phyloP scores from a whole-genome alignment of 1,140 invertebrate genomes.

The Drosophila kohkoa region DNA sequence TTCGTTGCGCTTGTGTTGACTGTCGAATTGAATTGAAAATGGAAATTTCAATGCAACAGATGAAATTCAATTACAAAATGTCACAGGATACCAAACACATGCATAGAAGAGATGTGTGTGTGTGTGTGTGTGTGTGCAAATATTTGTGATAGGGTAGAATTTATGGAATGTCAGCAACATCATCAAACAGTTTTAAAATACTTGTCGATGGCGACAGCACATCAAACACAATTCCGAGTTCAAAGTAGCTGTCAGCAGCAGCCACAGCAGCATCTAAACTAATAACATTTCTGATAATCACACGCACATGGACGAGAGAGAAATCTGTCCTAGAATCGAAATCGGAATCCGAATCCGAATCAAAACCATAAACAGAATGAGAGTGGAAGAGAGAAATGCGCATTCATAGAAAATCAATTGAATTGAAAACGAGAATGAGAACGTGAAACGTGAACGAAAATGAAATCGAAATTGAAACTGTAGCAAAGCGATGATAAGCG shows the following conservation, averaged over 20 bases:
- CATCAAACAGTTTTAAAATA: constrained; percentile 24
- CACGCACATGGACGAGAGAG: constrained; percentile 10
- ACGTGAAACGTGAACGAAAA: constrained; percentile 57
- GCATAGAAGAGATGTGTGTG: not conserved
- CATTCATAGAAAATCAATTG: constrained; percentile 65
- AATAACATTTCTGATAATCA: constrained; percentile 67
- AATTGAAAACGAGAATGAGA: constrained; percentile 63
- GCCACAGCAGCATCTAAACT: constrained; percentile 41
- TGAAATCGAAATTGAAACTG: constrained; percentile 26
- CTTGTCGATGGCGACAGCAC: constrained; percentile 11
- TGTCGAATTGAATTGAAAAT: not conserved
- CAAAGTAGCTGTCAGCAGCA: constrained; percentile 68
- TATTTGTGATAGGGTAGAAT: not conserved
- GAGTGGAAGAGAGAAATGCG: constrained; percentile 19
- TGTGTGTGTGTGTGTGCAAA: not conserved
- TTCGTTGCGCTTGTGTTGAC: not conserved
- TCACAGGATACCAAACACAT: constrained; percentile 29
- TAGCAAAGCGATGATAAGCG: constrained; percentile 38
- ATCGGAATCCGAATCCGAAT: not conserved
- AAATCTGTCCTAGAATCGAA: not conserved
- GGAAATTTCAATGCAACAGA: constrained; percentile 35
- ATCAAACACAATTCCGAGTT: constrained; percentile 45
- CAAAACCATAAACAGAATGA: constrained; percentile 4
- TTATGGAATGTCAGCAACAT: constrained; percentile 1
- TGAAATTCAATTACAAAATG: constrained; percentile 64